Percentiles rank a stretch among this genome's conserved stretches.
Conservation (phyloP, 2,113 vertebrate genomes). For the Lates calcarifer region DNA sequence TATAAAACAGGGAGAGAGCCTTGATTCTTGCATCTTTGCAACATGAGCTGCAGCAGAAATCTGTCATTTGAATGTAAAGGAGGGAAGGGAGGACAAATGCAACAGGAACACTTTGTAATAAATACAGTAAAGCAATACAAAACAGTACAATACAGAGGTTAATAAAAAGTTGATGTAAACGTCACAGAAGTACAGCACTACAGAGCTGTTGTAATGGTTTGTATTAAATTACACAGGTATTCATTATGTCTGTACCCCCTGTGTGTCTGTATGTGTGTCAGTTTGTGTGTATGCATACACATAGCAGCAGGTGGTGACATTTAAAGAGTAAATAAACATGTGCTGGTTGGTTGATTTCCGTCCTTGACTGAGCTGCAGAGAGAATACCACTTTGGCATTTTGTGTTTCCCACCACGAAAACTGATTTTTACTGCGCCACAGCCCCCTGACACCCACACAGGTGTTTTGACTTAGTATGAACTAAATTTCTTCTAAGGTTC, state of each 20-base stretch:
- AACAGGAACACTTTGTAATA: not conserved
- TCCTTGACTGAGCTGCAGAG: slow-evolving; percentile 19
- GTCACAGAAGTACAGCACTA: not conserved
- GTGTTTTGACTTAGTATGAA: slow-evolving; percentile 13
- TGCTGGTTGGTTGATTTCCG: slow-evolving; percentile 31
- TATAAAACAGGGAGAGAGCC: not conserved
- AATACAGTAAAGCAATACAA: no score
- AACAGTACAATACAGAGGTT: not conserved
- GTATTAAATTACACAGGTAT: not conserved
- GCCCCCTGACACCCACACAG: slow-evolving; percentile 1
- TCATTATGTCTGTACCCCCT: not conserved
- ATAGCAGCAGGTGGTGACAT: slow-evolving; percentile 61
- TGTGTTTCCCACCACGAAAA: slow-evolving; percentile 25
- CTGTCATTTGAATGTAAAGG: not conserved
- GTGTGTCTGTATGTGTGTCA: not conserved
- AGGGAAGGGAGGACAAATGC: not conserved
- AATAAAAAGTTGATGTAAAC: not conserved
- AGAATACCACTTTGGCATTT: slow-evolving; percentile 44
- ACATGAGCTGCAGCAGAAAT: not conserved
- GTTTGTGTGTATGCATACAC: not conserved
- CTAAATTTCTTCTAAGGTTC: not conserved
- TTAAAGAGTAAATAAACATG: slow-evolving; percentile 48
- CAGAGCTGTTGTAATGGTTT: not conserved
- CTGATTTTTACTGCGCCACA: slow-evolving; percentile 10
- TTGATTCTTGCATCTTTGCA: not conserved